Conservation (phyloP, 2,888 invertebrate species). For the Mimachlamys varia region DNA sequence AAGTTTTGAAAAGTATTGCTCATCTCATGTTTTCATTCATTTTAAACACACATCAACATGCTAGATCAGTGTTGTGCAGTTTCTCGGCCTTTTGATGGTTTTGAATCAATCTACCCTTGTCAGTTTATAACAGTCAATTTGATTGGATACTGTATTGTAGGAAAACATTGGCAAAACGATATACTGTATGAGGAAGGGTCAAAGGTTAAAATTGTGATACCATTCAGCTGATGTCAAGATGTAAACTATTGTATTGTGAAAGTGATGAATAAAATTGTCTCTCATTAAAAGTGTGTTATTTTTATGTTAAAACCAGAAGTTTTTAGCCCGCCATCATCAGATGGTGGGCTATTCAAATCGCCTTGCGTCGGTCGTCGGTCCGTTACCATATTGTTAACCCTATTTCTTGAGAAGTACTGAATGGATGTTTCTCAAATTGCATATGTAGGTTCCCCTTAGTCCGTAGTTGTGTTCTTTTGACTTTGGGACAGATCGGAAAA, state of each 20-base stretch:
- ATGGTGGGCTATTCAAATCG: too few relatives aligned
- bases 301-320: too few relatives aligned
- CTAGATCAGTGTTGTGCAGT: not conserved
- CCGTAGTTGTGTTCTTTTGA: too few relatives aligned
- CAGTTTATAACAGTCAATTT: not conserved
- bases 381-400: too few relatives aligned
- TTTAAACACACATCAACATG: not conserved
- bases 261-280: conserved; percentile 17
- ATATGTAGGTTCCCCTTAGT: too few relatives aligned
- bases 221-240: not conserved
- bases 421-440: too few relatives aligned
- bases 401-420: too few relatives aligned
- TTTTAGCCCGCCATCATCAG: too few relatives aligned
- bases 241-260: not conserved
- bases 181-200: not conserved
- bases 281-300: not conserved
- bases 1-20: not conserved
- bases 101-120: not conserved
- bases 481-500: too few relatives aligned
- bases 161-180: not conserved
- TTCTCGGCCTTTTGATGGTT: not conserved
- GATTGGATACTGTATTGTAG: not conserved
- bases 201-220: not conserved
- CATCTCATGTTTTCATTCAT: not conserved
- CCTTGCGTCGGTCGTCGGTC: too few relatives aligned